Evolutionary conservation across 2,888 invertebrate genomes (phyloP), one percentile per base, ranked within the genome.

Genomic region (Lucinisca nassula): DNA sequence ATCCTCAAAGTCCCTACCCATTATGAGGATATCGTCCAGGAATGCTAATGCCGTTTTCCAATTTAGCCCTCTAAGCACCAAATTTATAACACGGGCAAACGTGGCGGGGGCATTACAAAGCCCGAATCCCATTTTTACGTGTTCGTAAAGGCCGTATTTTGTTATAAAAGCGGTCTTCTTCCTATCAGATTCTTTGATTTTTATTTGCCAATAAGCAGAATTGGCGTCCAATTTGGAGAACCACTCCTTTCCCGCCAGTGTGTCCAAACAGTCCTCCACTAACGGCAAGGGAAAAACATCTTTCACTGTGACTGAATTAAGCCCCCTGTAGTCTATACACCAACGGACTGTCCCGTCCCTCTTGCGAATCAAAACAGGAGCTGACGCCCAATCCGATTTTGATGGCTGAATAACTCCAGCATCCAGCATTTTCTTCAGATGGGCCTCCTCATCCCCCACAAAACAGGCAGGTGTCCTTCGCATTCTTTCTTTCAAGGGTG

Each of bases 151-250:
- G 12, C 91, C 91, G 73, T 80, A 85, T 27, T 85, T 82, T 10
- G 90, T 91, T 4, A 80, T 85, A 38, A 92, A 83, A 4, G 92
- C 91, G 8, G 91, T 88, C 49, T 91, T 92, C n/a, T 76, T 76
- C 17, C 76, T 61, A 30, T 90, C 87, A 17, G 79, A n/a, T n/a
- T n/a, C 61, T 1, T 85, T 45, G 8, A 45, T 74, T 14, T 58
- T 67, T 8, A 92, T 76, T 14, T 32, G 24, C 24, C 35, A 24
- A 55, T 3, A 78, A 67, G 32, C 38, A 32, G 27, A n/a, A 12
- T 77, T 77, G 58, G 21, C 17, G 55, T 21, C 51, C 51, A 30
- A 45, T 17, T 45, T 45, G 17, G 45, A 45, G 45, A 45, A 45
- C 45, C 45, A 45, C 8, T 12, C 45, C 8, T 17, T 45, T 12